These are phyloP conservation scores for Ophion ellenae DNA, from an alignment of 2,888 invertebrate species.

Conservation along the genomic window DNA sequence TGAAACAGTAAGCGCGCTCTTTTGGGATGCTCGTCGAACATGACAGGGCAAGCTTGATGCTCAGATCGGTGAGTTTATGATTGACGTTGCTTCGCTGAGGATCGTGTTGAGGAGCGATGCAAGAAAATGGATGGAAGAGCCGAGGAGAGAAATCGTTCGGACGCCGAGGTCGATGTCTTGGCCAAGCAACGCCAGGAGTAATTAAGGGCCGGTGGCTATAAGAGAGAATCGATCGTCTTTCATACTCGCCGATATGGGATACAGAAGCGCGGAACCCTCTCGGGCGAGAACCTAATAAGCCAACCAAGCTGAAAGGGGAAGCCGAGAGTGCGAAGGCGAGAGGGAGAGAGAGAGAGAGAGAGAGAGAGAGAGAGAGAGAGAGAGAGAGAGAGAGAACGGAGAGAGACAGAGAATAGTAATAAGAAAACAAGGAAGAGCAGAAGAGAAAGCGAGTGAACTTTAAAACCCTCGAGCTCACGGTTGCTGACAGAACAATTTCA, in stretches of 20 bases:
- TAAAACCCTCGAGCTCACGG: conserved; percentile 58
- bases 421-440: conserved; percentile 24
- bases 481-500: conserved; percentile 76
- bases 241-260: conserved; percentile 13
- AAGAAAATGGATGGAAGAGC: conserved; percentile 24
- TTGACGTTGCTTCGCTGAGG: conserved; percentile 29
- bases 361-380: background rate
- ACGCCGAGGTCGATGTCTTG: conserved; percentile 59
- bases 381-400: background rate
- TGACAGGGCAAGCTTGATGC: conserved; percentile 1
- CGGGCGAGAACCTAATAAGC: conserved; percentile 62
- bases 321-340: conserved; percentile 16
- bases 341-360: background rate
- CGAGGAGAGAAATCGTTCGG: conserved; percentile 54
- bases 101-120: background rate
- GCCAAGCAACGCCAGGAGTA: conserved; percentile 60
- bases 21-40: background rate
- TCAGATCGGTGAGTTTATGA: conserved; percentile 1
- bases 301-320: conserved; percentile 62
- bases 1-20: background rate
- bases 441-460: conserved; percentile 51
- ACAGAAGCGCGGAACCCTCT: conserved; percentile 46
- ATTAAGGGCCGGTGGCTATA: conserved; percentile 60
- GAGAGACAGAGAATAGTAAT: background rate
- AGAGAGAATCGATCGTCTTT: conserved; percentile 60